A percentile compares a stretch with the other conserved stretches of the same genome.
These are phyloP conservation scores for Actenoides hombroni DNA, from an alignment of 2,113 vertebrate species.

Conservation along the genomic window DNA sequence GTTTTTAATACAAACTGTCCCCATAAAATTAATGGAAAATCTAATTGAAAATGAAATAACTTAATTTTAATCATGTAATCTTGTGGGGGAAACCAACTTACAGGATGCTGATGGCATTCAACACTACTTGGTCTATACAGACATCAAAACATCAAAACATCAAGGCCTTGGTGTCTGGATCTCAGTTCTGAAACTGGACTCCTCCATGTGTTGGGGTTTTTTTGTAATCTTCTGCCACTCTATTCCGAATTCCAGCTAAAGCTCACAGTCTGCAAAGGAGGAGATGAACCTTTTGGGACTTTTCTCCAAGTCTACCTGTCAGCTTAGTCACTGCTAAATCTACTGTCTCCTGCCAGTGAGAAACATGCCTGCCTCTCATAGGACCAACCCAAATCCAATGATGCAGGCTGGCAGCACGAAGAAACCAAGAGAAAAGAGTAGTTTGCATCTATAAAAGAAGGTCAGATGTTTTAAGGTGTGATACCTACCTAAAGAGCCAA, in stretches of 20 bases:
- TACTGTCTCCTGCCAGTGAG: not conserved
- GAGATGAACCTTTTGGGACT: not conserved
- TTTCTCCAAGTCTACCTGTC: not conserved
- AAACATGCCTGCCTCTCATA: not conserved
- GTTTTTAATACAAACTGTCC: not conserved
- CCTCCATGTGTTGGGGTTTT: not conserved
- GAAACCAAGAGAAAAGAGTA: not conserved
- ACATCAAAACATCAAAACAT: not conserved
- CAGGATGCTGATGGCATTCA: not conserved
- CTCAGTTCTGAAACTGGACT: not conserved
- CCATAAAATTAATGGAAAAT: not conserved
- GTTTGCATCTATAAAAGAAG: not conserved
- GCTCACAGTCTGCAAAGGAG: not conserved
- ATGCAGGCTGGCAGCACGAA: not conserved
- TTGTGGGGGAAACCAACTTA: not conserved
- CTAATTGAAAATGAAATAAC: not conserved
- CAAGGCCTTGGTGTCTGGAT: not conserved
- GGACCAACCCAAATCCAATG: not conserved
- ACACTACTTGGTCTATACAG: not conserved
- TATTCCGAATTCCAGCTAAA: not conserved
- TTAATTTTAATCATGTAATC: not conserved
- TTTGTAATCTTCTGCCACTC: not conserved
- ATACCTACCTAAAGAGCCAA: not conserved
- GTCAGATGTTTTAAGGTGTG: constrained; percentile 23
- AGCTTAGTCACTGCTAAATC: not conserved